Evolutionary conservation across 2,888 invertebrate species (phyloP).

Genomic region (Drosophila diplacantha): DNA sequence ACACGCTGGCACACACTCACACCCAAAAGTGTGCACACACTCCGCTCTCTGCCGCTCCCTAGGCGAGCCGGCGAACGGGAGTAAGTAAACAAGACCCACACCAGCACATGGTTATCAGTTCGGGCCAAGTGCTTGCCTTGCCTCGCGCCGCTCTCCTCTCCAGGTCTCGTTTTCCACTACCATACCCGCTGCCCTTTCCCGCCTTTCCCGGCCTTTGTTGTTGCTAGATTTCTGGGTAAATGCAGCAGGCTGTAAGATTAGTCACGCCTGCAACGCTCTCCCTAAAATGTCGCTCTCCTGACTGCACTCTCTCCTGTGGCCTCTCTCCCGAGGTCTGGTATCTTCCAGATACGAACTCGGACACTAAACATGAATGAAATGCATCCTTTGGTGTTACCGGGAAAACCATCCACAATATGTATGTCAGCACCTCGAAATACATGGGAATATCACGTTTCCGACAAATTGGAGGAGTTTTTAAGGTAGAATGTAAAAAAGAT

Average conservation of each 20-base stretch:
- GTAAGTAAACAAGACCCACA: slow-evolving; percentile 69
- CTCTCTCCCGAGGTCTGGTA: slow-evolving; percentile 20
- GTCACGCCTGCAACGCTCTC: slow-evolving; percentile 28
- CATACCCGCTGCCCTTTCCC: slow-evolving; percentile 8
- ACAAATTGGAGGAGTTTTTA: neutral
- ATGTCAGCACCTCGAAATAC: neutral
- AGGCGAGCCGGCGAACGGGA: slow-evolving; percentile 56
- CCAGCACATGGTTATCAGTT: slow-evolving; percentile 57
- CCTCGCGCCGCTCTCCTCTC: slow-evolving; percentile 1
- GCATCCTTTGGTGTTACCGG: slow-evolving; percentile 1
- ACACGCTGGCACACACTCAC: slow-evolving; percentile 51
- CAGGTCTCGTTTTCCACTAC: neutral
- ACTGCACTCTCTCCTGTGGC: slow-evolving; percentile 1
- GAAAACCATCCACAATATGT: slow-evolving; percentile 6
- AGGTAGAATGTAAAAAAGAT: neutral
- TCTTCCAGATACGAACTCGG: slow-evolving; percentile 30
- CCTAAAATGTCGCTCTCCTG: neutral
- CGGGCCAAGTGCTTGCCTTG: slow-evolving; percentile 45
- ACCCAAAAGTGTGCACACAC: slow-evolving; percentile 30
- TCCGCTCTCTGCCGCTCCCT: slow-evolving; percentile 14
- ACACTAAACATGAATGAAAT: slow-evolving; percentile 27
- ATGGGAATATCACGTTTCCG: neutral
- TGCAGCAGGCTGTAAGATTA: slow-evolving; percentile 37
- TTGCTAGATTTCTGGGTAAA: slow-evolving; percentile 25
- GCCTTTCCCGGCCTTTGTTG: neutral